A percentile compares a stretch with the other conserved stretches of the same genome.
These are phyloP conservation scores for Torymus aiolomorphi DNA, from an alignment of 2,888 invertebrate genomes.

Conservation along the genomic window DNA sequence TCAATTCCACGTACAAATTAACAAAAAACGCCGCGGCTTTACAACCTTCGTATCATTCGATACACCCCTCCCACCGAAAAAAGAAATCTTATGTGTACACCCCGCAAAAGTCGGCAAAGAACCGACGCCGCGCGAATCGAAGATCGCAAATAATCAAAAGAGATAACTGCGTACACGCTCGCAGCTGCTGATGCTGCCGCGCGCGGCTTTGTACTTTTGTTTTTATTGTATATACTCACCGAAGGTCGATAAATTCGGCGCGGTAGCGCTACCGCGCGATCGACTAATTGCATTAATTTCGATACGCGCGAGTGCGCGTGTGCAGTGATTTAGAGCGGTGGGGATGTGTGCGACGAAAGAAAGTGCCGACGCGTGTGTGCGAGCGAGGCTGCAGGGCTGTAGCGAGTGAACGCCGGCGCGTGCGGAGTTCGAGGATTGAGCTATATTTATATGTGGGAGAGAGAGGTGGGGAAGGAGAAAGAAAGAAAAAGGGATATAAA, in stretches of 20 bases:
- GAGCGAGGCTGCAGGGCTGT: no score
- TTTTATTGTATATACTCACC: constrained; percentile 28
- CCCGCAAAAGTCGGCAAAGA: no score
- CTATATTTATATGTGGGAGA: no score
- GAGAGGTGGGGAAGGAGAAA: no score
- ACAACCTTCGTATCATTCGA: no score
- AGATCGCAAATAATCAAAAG: constrained; percentile 21
- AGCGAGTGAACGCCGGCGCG: no score
- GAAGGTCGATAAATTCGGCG: constrained; percentile 45
- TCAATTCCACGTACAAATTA: no score
- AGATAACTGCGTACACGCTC: not conserved
- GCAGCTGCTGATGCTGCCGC: constrained; percentile 19
- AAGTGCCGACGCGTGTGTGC: constrained; percentile 25
- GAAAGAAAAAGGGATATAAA: no score
- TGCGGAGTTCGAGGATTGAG: no score
- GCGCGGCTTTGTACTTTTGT: constrained; percentile 1
- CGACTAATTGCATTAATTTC: constrained; percentile 54
- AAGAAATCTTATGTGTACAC: not conserved
- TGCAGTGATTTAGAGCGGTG: constrained; percentile 33
- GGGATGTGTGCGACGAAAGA: not conserved
- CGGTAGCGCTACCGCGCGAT: constrained; percentile 32
- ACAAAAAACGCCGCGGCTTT: no score
- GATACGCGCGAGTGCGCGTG: not conserved
- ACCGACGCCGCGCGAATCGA: constrained; percentile 1
- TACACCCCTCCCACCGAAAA: not conserved